Evolutionary conservation across 2,888 invertebrate genomes (phyloP).

Genomic region (Oasisia sp.): DNA sequence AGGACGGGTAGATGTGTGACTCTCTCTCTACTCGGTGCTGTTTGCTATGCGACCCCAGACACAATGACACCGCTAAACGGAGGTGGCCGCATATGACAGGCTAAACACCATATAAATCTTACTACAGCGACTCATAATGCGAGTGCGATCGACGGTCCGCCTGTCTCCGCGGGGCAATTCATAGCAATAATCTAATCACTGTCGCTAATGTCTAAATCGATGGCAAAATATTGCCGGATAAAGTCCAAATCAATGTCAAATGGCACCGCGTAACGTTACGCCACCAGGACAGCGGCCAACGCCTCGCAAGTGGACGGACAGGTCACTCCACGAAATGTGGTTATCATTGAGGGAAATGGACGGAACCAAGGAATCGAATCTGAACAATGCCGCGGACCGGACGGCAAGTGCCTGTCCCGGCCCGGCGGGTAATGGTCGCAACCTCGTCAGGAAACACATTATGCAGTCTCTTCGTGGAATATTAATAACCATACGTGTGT

Average conservation of each 20-base stretch:
- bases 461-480: not conserved
- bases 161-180: not conserved
- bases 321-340: not conserved
- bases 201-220: constrained; percentile 10
- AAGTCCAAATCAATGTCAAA: constrained; percentile 17
- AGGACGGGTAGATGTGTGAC: not conserved
- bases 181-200: constrained; percentile 5
- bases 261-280: not conserved
- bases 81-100: not conserved
- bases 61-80: not conserved
- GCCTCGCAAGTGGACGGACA: not conserved
- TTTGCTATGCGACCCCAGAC: not conserved
- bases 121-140: not conserved
- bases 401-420: not conserved
- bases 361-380: not conserved
- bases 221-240: constrained; percentile 3
- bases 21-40: not conserved
- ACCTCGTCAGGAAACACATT: not conserved
- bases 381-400: not conserved
- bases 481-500: not conserved
- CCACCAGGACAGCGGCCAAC: not conserved
- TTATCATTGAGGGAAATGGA: not conserved
- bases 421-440: not conserved
- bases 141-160: not conserved
- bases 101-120: not conserved